Percentiles rank a stretch among this genome's conserved stretches.
Conservation (phyloP, 2,797 vertebrate species). For the Gobio occitaniae region DNA sequence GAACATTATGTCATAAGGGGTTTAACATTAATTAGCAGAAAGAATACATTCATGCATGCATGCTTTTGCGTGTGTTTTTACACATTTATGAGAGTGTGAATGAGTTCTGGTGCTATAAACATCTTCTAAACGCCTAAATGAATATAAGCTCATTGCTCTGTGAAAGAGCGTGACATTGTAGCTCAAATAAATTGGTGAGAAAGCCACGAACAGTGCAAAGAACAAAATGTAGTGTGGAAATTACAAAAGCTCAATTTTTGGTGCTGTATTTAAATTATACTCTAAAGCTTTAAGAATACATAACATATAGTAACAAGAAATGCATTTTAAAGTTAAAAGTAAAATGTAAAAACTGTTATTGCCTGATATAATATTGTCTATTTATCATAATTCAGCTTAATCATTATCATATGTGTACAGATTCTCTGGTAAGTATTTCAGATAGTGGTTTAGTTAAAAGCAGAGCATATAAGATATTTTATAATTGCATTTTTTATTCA, state of each 20-base stretch:
- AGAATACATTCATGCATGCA: background rate
- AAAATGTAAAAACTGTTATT: background rate
- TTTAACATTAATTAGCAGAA: constrained; percentile 19
- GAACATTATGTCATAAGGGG: background rate
- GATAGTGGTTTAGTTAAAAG: background rate
- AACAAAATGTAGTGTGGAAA: constrained; percentile 18
- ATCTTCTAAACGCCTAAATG: constrained; percentile 30
- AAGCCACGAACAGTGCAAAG: background rate
- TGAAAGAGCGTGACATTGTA: constrained; percentile 46
- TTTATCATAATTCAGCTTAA: background rate
- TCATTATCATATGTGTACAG: background rate
- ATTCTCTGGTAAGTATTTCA: background rate
- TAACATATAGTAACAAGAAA: background rate
- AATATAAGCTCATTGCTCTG: constrained; percentile 48
- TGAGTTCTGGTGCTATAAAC: constrained; percentile 16
- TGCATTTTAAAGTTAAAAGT: background rate
- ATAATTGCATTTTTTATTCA: background rate
- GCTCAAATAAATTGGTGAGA: constrained; percentile 40
- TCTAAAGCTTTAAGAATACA: background rate
- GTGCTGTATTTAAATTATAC: background rate
- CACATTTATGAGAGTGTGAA: constrained; percentile 41
- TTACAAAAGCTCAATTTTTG: background rate
- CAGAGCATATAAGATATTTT: background rate
- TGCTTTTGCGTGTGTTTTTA: background rate
- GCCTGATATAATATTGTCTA: background rate